Evolutionary conservation across 1,140 invertebrate species (phyloP).

Genomic region (Drosophila neocordata): DNA sequence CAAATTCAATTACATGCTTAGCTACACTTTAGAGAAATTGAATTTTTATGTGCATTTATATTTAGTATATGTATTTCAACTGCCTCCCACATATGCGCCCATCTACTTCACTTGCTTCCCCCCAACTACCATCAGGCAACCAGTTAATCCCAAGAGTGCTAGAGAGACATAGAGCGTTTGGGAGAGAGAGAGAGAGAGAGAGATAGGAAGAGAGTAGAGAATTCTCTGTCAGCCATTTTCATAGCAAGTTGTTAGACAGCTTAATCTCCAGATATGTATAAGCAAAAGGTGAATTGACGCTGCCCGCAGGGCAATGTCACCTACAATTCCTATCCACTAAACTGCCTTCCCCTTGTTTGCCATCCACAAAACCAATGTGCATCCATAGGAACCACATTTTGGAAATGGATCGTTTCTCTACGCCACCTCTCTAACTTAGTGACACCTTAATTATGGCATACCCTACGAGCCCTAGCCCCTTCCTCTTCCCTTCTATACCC

Average conservation of each 20-base stretch:
- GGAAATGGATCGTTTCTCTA: slow-evolving; percentile 31
- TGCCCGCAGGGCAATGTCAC: slow-evolving; percentile 25
- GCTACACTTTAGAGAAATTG: slow-evolving; percentile 81
- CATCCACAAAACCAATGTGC: not conserved
- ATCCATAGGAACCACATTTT: slow-evolving; percentile 17
- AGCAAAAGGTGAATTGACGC: slow-evolving; percentile 45
- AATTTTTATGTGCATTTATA: slow-evolving; percentile 81
- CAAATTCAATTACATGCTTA: slow-evolving; percentile 81
- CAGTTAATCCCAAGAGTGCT: slow-evolving; percentile 12
- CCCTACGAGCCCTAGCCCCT: not conserved
- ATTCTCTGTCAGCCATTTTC: slow-evolving; percentile 61
- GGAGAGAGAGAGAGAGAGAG: not conserved
- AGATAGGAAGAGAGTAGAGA: not conserved
- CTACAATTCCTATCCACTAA: not conserved
- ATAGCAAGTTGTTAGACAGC: slow-evolving; percentile 63
- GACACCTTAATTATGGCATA: slow-evolving; percentile 74
- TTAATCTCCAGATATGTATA: slow-evolving; percentile 61
- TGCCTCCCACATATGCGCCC: not conserved
- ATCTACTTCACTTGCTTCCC: not conserved
- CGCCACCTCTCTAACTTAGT: slow-evolving; percentile 31
- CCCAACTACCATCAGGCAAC: not conserved
- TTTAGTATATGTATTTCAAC: slow-evolving; percentile 76
- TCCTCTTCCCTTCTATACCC: no score
- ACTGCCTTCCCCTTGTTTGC: not conserved
- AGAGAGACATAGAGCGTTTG: not conserved